Evolutionary conservation across 1,140 invertebrate genomes (phyloP), one percentile per base, ranked within the genome.

Genomic region (Penaeus indicus): DNA sequence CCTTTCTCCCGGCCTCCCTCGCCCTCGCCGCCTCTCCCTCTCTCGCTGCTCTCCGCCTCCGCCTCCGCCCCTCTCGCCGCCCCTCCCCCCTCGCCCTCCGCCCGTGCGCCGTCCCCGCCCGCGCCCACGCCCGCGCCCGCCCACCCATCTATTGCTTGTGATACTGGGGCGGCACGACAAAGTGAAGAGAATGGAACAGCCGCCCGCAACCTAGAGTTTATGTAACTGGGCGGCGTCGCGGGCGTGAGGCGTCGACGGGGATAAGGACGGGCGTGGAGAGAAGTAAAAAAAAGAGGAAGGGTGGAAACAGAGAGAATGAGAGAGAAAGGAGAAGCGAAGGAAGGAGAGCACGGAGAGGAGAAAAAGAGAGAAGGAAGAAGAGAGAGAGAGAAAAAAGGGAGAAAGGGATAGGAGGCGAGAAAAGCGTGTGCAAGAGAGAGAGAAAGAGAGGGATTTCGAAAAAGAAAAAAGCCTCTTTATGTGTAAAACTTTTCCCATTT

Each of bases 1-100:
- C 42, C 72, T 27, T 25, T 77, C 72, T 27, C 72, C 47, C 72
- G 32, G 27, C 47, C 72, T 77, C 72, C 47, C 72, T 77, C 72
- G 27, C 47, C 72, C 47, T 42, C 47, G 27, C 47, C 72, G 19
- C 47, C 72, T 47, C 77, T 79, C 77, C 25, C 38, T 47, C 77
- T 79, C 77, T 47, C 38, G 22, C 27, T 32, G 38, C 60, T 25
- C 25, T 32, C n/a, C 32, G 42, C 38, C 25, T 54, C 60, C 77
- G 11, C 38, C 19, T 18, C 60, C 32, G n/a, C 38, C 11, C 77
- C 60, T 54, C 60, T 25, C 25, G 27, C 60, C 77, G n/a, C 77
- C 25, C 38, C 19, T 18, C 60, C 18, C 27, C 13, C 27, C 5
- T 42, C 38, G 42, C n/a, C 27, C 11, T 1, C 38, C 38, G 38